These are phyloP conservation scores for Pocillopora meandrina DNA, from an alignment of 92 coral and sea anemone genomes.

Conservation along the genomic window DNA sequence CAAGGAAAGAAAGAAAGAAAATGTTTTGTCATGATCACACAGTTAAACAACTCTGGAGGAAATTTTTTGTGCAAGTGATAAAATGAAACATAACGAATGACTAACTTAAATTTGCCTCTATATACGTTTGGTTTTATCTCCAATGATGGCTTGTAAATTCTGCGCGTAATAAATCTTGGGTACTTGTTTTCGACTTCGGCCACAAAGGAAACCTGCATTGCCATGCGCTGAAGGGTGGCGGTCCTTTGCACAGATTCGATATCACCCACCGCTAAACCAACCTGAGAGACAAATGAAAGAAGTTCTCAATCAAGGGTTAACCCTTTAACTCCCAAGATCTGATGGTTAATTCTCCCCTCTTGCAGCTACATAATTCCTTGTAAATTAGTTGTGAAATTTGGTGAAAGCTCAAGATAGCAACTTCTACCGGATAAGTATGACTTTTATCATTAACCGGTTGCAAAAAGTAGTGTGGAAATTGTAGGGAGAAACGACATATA, in stretches of 20 bases:
- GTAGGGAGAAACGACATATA: too few species aligned
- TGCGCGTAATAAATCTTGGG: conserved; percentile 66
- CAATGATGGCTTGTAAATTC: conserved; percentile 52
- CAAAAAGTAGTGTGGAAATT: too few species aligned
- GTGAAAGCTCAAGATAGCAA: too few species aligned
- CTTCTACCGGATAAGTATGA: too few species aligned
- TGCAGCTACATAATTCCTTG: too few species aligned
- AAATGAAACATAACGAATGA: not conserved
- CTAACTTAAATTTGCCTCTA: conserved; percentile 20
- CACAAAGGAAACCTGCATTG: conserved; percentile 71
- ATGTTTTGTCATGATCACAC: not conserved
- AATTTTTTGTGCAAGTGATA: not conserved
- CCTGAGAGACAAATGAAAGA: conserved; percentile 22
- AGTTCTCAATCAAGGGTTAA: too few species aligned
- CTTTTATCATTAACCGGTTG: too few species aligned
- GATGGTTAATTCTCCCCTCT: too few species aligned
- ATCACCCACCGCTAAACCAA: conserved; percentile 69
- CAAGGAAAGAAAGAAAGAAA: not conserved
- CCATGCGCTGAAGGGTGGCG: conserved; percentile 54
- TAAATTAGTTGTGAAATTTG: too few species aligned
- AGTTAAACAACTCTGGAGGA: too few species aligned
- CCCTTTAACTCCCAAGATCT: too few species aligned
- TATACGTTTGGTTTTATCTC: conserved; percentile 41
- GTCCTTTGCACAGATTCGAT: conserved; percentile 55
- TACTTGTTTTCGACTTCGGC: conserved; percentile 68